phyloP scores from a whole-genome alignment of 2,113 vertebrate genomes.

The Protobothrops flavoviridis region DNA sequence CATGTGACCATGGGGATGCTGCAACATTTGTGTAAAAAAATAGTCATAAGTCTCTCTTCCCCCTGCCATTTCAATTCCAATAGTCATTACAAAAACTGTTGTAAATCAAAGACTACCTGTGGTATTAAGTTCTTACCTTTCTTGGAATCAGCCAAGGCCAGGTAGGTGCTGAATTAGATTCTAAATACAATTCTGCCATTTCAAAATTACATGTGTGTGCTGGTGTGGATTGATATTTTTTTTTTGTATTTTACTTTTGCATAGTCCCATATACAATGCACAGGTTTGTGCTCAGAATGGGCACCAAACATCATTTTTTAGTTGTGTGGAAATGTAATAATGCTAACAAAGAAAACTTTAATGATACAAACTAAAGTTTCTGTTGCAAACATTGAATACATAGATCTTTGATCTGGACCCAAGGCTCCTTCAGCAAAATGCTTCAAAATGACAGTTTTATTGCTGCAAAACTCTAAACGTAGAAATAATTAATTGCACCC shows the following conservation, averaged over 20 bases:
- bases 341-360: conserved; percentile 45
- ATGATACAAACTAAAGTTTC: conserved; percentile 36
- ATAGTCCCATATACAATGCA: neutral
- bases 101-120: neutral
- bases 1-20: neutral
- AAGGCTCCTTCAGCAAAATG: conserved; percentile 19
- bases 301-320: conserved; percentile 25
- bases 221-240: neutral
- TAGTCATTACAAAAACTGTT: neutral
- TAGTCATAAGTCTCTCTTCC: neutral
- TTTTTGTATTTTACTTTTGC: neutral
- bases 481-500: conserved; percentile 47
- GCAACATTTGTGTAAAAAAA: neutral
- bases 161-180: neutral
- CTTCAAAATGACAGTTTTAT: conserved; percentile 39
- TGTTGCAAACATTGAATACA: conserved; percentile 36
- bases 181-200: neutral
- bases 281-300: neutral
- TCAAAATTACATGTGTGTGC: neutral
- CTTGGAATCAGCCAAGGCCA: neutral
- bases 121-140: neutral
- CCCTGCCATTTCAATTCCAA: neutral
- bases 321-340: neutral
- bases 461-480: conserved; percentile 42
- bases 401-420: conserved; percentile 56